These are phyloP conservation scores for Porites evermanni DNA, from an alignment of 92 coral and sea anemone genomes.

Conservation along the genomic window DNA sequence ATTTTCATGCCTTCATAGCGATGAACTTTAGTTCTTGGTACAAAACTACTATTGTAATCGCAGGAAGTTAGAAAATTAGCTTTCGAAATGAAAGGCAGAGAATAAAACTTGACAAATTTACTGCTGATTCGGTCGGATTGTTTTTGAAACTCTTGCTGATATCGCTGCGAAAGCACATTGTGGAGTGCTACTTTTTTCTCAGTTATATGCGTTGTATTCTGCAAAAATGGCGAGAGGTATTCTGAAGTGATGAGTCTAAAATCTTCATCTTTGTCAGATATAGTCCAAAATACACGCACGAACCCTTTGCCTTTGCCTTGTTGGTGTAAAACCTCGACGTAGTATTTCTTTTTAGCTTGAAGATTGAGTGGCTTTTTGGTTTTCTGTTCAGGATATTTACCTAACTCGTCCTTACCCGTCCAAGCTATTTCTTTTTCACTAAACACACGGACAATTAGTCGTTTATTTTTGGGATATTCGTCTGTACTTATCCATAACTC, in stretches of 20 bases:
- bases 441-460: constrained; percentile 7
- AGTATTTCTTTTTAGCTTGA: constrained; percentile 22
- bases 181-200: background rate
- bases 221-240: constrained; percentile 15
- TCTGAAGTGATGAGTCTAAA: constrained; percentile 39
- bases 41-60: background rate
- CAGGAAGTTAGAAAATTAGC: background rate
- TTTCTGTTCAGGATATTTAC: constrained; percentile 28
- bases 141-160: background rate
- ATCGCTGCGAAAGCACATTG: background rate
- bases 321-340: constrained; percentile 54
- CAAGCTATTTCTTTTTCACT: background rate
- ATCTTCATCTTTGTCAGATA: constrained; percentile 19
- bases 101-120: constrained; percentile 6
- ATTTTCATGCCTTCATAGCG: background rate
- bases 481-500: constrained; percentile 51
- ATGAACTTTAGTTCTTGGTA: background rate
- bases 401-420: background rate
- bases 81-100: constrained; percentile 20
- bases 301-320: constrained; percentile 30
- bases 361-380: background rate
- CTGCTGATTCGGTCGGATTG: background rate
- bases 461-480: background rate
- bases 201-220: background rate
- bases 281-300: constrained; percentile 41